Evolutionary conservation across 2,113 vertebrate genomes (phyloP).

Genomic region (Cricetomys ansorgei): DNA sequence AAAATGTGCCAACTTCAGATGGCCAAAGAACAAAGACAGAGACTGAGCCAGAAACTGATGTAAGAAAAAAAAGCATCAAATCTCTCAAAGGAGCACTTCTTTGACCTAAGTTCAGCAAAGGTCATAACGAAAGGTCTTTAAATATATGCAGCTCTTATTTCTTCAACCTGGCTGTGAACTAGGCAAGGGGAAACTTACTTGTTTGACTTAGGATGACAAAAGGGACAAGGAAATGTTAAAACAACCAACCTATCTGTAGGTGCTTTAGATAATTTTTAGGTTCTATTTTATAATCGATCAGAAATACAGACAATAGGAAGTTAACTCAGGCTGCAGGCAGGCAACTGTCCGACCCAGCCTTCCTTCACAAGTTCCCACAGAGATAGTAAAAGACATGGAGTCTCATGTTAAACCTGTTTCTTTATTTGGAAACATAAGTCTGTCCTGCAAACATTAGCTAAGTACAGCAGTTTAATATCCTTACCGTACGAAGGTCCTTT

Average conservation of each 20-base stretch:
- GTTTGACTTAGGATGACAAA: not conserved
- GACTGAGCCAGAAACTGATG: rapidly evolving
- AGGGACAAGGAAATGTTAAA: not conserved
- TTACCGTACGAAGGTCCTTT: not conserved
- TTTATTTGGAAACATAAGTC: not conserved
- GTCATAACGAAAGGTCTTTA: not conserved
- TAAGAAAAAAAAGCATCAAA: not conserved
- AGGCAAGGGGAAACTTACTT: not conserved
- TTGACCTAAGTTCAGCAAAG: not conserved
- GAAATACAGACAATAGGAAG: not conserved
- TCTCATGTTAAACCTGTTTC: not conserved
- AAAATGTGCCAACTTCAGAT: not conserved
- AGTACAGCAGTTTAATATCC: not conserved
- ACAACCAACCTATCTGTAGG: not conserved
- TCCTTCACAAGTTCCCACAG: not conserved
- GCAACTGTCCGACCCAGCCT: not conserved
- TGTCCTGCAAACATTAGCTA: not conserved
- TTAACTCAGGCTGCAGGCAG: not conserved
- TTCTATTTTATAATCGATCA: not conserved
- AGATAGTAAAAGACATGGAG: not conserved
- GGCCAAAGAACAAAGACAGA: not conserved
- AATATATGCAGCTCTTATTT: not conserved
- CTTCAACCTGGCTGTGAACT: not conserved
- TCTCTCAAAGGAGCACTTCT: not conserved
- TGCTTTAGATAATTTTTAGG: not conserved